Evolutionary conservation across 1,140 invertebrate genomes (phyloP).

Genomic region (Pachypsylla venusta): DNA sequence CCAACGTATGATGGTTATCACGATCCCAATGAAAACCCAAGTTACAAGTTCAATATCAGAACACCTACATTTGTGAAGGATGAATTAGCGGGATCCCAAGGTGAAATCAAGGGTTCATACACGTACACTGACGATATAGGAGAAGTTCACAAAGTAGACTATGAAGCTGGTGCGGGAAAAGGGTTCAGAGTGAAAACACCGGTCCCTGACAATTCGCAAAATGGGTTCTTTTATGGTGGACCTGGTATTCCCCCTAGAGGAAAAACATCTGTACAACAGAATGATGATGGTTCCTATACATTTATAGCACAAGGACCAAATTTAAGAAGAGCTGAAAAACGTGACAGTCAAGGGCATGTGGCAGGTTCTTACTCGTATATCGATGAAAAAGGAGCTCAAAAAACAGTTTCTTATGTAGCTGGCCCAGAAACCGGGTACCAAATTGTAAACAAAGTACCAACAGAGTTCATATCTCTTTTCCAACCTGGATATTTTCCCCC

Average conservation of each 20-base stretch:
- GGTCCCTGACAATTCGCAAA: slow-evolving; percentile 40
- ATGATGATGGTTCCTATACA: slow-evolving; percentile 44
- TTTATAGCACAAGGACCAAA: slow-evolving; percentile 53
- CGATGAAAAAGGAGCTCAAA: slow-evolving; percentile 53
- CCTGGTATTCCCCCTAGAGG: slow-evolving; percentile 36
- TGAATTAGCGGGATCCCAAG: slow-evolving; percentile 43
- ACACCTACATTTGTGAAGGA: slow-evolving; percentile 45
- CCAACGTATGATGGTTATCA: slow-evolving; percentile 47
- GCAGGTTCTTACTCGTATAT: slow-evolving; percentile 56
- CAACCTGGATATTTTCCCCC: slow-evolving; percentile 7
- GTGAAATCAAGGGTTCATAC: slow-evolving; percentile 40
- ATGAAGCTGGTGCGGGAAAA: slow-evolving; percentile 49
- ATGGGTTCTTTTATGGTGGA: slow-evolving; percentile 36
- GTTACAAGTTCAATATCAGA: slow-evolving; percentile 47
- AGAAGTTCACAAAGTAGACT: slow-evolving; percentile 50
- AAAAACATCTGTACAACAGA: slow-evolving; percentile 41
- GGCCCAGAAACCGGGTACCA: slow-evolving; percentile 57
- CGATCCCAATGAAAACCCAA: slow-evolving; percentile 54
- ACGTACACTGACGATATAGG: slow-evolving; percentile 52
- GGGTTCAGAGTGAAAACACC: slow-evolving; percentile 54
- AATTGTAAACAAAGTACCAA: slow-evolving; percentile 40
- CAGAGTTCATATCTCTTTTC: slow-evolving; percentile 14
- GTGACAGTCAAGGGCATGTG: slow-evolving; percentile 47
- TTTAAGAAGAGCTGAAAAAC: slow-evolving; percentile 49
- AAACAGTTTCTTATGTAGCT: slow-evolving; percentile 53